Evolutionary conservation across 2,888 invertebrate genomes (phyloP).

Genomic region (Lagria hirta): DNA sequence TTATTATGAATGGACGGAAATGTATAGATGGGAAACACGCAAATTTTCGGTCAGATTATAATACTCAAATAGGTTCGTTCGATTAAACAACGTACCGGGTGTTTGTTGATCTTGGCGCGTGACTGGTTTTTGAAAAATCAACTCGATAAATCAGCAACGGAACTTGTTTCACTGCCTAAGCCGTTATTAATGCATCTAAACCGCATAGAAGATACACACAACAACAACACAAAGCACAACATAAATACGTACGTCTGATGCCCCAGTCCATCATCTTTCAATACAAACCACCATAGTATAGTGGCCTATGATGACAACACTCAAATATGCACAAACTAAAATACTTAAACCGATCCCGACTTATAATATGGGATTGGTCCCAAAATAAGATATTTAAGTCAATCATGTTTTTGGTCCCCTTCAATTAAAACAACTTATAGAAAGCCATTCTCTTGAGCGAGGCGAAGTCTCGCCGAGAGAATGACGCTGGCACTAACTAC

Average conservation of each 20-base stretch:
- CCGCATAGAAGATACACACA: background rate
- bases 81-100: no score
- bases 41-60: constrained; percentile 1
- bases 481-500: constrained; percentile 39
- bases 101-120: no score
- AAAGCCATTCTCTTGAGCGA: constrained; percentile 23
- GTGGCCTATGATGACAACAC: constrained; percentile 7
- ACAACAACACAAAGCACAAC: constrained; percentile 14
- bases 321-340: no score
- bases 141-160: constrained; percentile 37
- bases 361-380: constrained; percentile 7
- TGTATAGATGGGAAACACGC: background rate
- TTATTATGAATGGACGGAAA: constrained; percentile 5
- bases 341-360: constrained; percentile 17
- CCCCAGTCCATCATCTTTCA: constrained; percentile 73
- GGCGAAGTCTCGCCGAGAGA: constrained; percentile 33
- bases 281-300: constrained; percentile 17
- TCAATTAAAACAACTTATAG: constrained; percentile 32
- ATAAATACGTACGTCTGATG: constrained; percentile 68
- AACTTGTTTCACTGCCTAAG: constrained; percentile 33
- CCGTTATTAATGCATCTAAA: constrained; percentile 10
- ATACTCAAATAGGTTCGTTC: no score
- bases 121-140: constrained; percentile 41
- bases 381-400: constrained; percentile 7
- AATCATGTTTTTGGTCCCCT: constrained; percentile 13